Evolutionary conservation across 2,113 vertebrate genomes (phyloP).

Genomic region (Sinocyclocheilus maitianheensis): DNA sequence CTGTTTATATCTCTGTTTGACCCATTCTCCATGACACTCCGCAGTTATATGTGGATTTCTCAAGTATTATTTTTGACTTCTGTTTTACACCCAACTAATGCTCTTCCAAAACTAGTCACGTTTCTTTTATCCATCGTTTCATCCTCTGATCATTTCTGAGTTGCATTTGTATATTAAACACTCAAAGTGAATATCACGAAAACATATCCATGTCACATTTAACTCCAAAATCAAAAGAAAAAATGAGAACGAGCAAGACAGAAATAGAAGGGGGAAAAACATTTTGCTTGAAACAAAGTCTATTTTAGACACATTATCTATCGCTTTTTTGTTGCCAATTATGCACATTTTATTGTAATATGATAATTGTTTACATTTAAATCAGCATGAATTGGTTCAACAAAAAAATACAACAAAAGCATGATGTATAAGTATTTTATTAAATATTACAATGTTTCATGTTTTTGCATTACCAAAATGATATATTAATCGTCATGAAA

Average conservation of each 20-base stretch:
- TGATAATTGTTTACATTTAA: not conserved
- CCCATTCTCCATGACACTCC: not conserved
- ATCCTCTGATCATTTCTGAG: not conserved
- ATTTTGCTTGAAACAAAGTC: too few relatives aligned
- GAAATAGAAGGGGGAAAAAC: not conserved
- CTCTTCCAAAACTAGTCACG: not conserved
- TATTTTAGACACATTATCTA: not conserved
- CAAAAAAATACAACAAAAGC: not conserved
- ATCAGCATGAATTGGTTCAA: not conserved
- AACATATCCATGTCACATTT: not conserved
- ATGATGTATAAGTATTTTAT: not conserved
- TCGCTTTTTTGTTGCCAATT: not conserved
- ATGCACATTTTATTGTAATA: not conserved
- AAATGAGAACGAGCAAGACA: not conserved
- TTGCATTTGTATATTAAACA: not conserved
- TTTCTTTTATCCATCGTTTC: not conserved
- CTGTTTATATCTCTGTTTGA: not conserved
- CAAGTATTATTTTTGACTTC: not conserved
- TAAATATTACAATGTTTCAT: too few relatives aligned
- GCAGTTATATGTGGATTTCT: not conserved
- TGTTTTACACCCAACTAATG: not conserved
- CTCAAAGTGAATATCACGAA: slow-evolving; percentile 1
- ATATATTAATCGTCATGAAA: too few relatives aligned
- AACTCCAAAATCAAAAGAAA: not conserved
- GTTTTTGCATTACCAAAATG: too few relatives aligned